Base-by-base conservation (phyloP, 1,140 invertebrate species). In the Atta cephalotes region DNA sequence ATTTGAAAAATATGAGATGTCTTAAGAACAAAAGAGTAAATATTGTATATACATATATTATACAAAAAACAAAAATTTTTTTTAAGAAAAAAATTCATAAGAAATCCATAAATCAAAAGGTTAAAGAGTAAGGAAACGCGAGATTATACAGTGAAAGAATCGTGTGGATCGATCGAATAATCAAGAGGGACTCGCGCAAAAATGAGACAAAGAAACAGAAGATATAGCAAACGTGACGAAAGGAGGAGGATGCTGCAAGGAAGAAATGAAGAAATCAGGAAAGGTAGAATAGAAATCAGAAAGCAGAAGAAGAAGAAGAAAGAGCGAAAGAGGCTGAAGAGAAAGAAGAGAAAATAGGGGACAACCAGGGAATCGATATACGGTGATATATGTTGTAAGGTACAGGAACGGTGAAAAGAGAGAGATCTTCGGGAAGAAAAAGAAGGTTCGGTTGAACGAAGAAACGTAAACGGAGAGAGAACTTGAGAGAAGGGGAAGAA, bases 401-500 rank as follows among this genome's bases (percentile, higher is more conserved):
- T 65, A 81, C 77, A 7, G 31, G 56, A 62, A 63, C 14, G 51
- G 39, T 9, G 58, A 3, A 31, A 4, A 31, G 62, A 76, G 58
- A 45, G 39, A 10, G 5, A 35, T 35, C 31, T 35, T 45, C 39
- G 10, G 9, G 35, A n/a, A 49, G 28, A 35, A 71, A 79, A 72
- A 65, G 63, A 85, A 80, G 68, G 72, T 72, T 81, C 79, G 80
- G 53, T n/a, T 35, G 21, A 60, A 53, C 45, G 87, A 56, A 58
- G 72, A 65, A 49, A 74, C 49, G 39, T 58, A 56, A 51, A 65
- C 2, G 56, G 58, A n/a, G 74, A 28, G 68, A 16, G 80, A 16
- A 62, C n/a, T 28, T 39, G 65, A 25, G 78, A 14, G 45, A 56
- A 63, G 65, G 81, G 39, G 88, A 91, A 91, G 90, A 93, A 93